A percentile compares a stretch with the other conserved stretches of the same genome.
These are phyloP conservation scores for Lottia scabra DNA, from an alignment of 2,888 invertebrate species.

Conservation along the genomic window DNA sequence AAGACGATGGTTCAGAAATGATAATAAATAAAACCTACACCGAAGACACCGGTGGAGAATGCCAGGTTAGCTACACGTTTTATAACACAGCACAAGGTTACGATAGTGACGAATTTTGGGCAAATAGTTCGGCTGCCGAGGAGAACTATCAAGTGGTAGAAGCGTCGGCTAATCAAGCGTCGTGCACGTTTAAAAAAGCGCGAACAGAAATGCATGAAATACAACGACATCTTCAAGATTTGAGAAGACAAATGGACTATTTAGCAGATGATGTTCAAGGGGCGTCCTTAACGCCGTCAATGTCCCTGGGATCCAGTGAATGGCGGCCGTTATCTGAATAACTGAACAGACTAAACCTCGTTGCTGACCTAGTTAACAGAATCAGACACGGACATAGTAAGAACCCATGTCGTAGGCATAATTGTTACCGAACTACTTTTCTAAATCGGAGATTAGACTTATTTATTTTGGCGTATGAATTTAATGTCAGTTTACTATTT, in stretches of 20 bases:
- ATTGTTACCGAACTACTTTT: no score
- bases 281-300: constrained; percentile 33
- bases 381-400: no score
- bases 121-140: constrained; percentile 33
- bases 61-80: constrained; percentile 27
- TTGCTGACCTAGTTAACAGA: no score
- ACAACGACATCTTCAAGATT: constrained; percentile 53
- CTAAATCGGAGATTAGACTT: no score
- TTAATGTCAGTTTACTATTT: no score
- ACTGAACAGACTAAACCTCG: no score
- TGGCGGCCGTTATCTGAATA: constrained; percentile 37
- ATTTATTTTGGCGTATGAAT: no score
- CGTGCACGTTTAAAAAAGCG: constrained; percentile 51
- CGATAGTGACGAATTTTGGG: constrained; percentile 39
- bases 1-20: constrained; percentile 51
- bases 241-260: constrained; percentile 55
- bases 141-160: constrained; percentile 40
- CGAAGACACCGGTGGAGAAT: constrained; percentile 42
- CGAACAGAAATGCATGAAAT: constrained; percentile 61
- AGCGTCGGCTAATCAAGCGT: constrained; percentile 44
- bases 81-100: constrained; percentile 25
- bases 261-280: constrained; percentile 50
- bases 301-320: constrained; percentile 38
- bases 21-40: constrained; percentile 52
- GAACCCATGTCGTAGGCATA: no score